A percentile compares a stretch with the other conserved stretches of the same genome.
These are phyloP conservation scores for Philotrypesis tridentata DNA, from an alignment of 1,140 invertebrate species.

Conservation along the genomic window DNA sequence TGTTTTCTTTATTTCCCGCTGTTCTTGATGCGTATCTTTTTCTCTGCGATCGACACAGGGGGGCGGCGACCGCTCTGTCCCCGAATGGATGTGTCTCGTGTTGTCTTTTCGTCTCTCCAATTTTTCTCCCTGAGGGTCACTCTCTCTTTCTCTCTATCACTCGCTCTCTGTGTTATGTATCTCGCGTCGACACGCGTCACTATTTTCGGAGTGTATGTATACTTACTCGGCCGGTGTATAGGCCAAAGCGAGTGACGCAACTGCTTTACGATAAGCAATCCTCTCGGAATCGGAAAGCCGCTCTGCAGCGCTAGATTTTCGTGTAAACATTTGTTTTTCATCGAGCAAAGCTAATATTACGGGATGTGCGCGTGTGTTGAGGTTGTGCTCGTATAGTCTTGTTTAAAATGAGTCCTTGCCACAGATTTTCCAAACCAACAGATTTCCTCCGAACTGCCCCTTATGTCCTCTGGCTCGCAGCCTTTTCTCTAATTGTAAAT, in stretches of 20 bases:
- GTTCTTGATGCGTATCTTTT: background rate
- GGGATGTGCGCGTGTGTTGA: background rate
- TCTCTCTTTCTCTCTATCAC: too few relatives aligned
- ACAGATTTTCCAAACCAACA: too few relatives aligned
- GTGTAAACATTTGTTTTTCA: background rate
- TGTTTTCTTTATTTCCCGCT: constrained; percentile 40
- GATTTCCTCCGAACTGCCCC: too few relatives aligned
- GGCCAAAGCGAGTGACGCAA: background rate
- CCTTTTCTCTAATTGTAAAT: background rate
- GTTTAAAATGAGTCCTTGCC: too few relatives aligned
- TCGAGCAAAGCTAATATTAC: background rate
- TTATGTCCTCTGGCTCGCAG: background rate
- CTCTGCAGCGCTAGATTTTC: background rate
- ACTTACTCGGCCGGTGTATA: background rate
- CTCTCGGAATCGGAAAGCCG: background rate
- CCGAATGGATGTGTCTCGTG: constrained; percentile 7
- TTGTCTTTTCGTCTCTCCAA: constrained; percentile 44
- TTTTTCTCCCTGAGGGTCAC: constrained; percentile 25
- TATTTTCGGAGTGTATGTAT: constrained; percentile 35
- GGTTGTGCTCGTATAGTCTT: too few relatives aligned
- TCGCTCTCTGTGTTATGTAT: too few relatives aligned
- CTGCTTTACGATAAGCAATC: background rate
- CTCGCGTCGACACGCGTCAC: background rate
- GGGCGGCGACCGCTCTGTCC: constrained; percentile 28
- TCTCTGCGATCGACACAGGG: background rate